A percentile compares a stretch with the other conserved stretches of the same genome.
phyloP scores from a whole-genome alignment of 1,140 invertebrate species.

The Anastrepha obliqua region DNA sequence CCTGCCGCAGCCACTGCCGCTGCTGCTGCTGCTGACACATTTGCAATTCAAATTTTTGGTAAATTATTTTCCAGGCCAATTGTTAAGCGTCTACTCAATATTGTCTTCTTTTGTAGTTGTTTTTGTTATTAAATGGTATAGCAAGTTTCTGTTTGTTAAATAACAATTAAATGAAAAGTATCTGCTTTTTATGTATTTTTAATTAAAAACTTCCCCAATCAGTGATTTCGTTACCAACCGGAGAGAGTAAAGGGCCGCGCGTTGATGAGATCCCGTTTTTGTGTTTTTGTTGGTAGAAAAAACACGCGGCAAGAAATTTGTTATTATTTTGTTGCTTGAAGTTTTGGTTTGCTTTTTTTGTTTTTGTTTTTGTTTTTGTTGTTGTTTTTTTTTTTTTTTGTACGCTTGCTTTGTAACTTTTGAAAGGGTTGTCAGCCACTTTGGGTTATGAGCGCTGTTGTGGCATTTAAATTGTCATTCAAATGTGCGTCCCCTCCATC shows the following conservation, averaged over 20 bases:
- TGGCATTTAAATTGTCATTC: constrained; percentile 13
- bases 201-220: neutral
- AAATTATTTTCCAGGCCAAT: constrained; percentile 37
- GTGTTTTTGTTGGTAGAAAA: neutral
- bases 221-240: neutral
- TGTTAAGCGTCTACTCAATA: constrained; percentile 12
- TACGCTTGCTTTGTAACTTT: neutral
- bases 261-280: neutral
- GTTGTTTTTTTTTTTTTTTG: neutral
- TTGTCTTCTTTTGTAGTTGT: neutral
- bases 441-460: constrained; percentile 14
- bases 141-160: constrained; percentile 28
- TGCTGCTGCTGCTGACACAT: constrained; percentile 22
- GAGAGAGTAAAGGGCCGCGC: neutral
- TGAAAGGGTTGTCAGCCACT: neutral
- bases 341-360: neutral
- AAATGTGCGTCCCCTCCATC: neutral
- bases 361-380: neutral
- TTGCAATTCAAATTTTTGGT: constrained; percentile 51
- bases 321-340: neutral
- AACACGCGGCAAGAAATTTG: neutral
- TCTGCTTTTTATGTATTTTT: constrained; percentile 36
- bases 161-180: constrained; percentile 48
- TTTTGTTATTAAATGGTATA: neutral
- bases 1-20: neutral